Base-by-base conservation (phyloP, 2,113 vertebrate genomes). In the Mustela lutreola region DNA sequence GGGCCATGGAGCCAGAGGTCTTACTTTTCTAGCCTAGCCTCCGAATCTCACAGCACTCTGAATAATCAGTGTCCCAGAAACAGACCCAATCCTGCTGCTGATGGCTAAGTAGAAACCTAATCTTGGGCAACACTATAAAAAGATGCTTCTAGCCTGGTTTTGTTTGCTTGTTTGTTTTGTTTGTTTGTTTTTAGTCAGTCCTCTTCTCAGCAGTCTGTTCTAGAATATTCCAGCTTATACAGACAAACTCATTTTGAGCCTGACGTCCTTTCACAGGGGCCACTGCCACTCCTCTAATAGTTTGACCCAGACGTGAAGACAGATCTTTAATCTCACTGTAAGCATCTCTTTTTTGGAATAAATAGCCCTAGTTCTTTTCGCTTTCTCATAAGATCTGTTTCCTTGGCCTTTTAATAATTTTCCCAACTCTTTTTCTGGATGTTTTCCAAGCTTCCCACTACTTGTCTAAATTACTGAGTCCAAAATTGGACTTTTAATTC, bases 381-480 rank as follows among this genome's bases (percentile, higher is more conserved):
- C 83, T 95, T 97, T 95, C 84, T 93, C 90, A 31, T 36, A 94
- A 88, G 94, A 80, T 83, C 80, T 63, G 87, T 96, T 95, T 96
- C 21, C 53, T 89, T 91, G 48, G 31, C 33, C 56, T 97, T 97
- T 97, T 70, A 88, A 78, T 95, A 92, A 53, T 95, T 93, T 93
- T 96, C 78, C 92, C 75, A 96, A 79, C 48, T 96, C 6, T 89
- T 91, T 91, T 84, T 91, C 45, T 92, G 42, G 88, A 80, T 7
- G 63, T 42, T 94, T 84, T 71, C 48, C 89, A 92, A 75, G 75
- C n/a, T 96, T 98, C 73, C 33, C 28, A 62, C 75, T 58, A 67
- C 65, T 97, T 80, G 67, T 90, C 82, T 87, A 84, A 86, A 56
- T 96, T 79, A 36, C 50, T 73, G 62, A 94, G 39, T 91, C 67